Evolutionary conservation across 2,888 invertebrate species (phyloP).

Genomic region (Agriopis marginaria): DNA sequence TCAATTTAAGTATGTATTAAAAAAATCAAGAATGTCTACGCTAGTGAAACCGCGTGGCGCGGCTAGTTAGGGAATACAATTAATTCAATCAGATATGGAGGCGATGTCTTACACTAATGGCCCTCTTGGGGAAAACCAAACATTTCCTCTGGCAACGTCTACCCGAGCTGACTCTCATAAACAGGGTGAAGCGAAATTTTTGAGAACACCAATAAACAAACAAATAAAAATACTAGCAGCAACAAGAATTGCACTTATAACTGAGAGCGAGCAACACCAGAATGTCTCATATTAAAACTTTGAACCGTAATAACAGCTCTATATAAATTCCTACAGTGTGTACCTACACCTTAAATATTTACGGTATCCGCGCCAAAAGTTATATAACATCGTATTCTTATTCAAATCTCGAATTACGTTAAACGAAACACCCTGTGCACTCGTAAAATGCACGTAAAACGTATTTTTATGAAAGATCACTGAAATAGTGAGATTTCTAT

Average conservation of each 20-base stretch:
- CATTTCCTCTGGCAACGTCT: too few relatives aligned
- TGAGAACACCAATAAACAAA: neutral
- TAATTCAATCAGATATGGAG: too few relatives aligned
- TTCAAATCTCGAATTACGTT: conserved; percentile 31
- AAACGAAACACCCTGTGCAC: conserved; percentile 23
- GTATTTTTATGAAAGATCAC: conserved; percentile 28
- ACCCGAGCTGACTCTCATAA: too few relatives aligned
- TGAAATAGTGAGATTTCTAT: conserved; percentile 25
- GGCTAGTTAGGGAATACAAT: too few relatives aligned
- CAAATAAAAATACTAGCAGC: neutral
- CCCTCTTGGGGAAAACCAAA: too few relatives aligned
- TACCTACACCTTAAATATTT: conserved; percentile 13
- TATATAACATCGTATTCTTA: conserved; percentile 31
- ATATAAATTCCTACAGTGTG: conserved; percentile 21
- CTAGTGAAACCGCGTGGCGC: too few relatives aligned
- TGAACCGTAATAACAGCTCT: conserved; percentile 28
- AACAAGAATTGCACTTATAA: neutral
- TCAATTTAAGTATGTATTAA: too few relatives aligned
- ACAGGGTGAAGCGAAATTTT: neutral
- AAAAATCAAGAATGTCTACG: too few relatives aligned
- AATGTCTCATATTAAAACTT: conserved; percentile 29
- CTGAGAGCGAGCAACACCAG: neutral
- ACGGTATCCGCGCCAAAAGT: conserved; percentile 25
- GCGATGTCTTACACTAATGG: too few relatives aligned
- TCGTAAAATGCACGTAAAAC: conserved; percentile 28